Evolutionary conservation across 2,888 invertebrate genomes (phyloP).

Genomic region (Melolontha melolontha): DNA sequence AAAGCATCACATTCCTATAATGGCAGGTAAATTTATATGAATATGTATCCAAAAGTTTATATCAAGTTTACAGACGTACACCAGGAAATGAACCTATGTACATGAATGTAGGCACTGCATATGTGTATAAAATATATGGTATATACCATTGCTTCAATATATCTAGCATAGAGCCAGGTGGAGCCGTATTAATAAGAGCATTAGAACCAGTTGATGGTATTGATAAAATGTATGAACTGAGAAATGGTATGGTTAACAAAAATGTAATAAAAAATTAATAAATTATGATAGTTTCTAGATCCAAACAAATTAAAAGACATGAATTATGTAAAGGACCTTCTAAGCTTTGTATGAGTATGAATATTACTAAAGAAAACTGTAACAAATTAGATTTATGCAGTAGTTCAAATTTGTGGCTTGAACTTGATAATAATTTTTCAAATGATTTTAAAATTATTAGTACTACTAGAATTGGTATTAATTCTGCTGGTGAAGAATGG

Average conservation of each 20-base stretch:
- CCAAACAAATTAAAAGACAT: slow-evolving; percentile 47
- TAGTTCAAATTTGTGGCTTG: slow-evolving; percentile 61
- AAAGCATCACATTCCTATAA: slow-evolving; percentile 68
- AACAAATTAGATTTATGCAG: slow-evolving; percentile 63
- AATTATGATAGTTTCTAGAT: slow-evolving; percentile 32
- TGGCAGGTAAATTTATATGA: slow-evolving; percentile 38
- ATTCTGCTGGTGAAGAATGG: slow-evolving; percentile 72
- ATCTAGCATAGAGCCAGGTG: slow-evolving; percentile 74
- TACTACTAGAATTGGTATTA: slow-evolving; percentile 74
- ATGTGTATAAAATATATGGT: slow-evolving; percentile 80
- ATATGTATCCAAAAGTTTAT: neutral
- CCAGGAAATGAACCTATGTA: slow-evolving; percentile 77
- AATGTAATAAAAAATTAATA: neutral
- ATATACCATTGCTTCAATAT: slow-evolving; percentile 82
- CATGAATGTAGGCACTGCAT: slow-evolving; percentile 77
- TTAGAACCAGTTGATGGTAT: slow-evolving; percentile 73
- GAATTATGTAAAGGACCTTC: slow-evolving; percentile 79
- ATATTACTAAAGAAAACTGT: slow-evolving; percentile 67
- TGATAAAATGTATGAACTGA: slow-evolving; percentile 68
- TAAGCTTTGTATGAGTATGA: slow-evolving; percentile 76
- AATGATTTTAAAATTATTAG: slow-evolving; percentile 59
- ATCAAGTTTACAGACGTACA: slow-evolving; percentile 66
- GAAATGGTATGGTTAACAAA: slow-evolving; percentile 54
- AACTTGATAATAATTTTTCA: slow-evolving; percentile 42
- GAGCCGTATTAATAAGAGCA: slow-evolving; percentile 76